Evolutionary conservation across 2,797 vertebrate genomes (phyloP), one percentile per base, ranked within the genome.

Genomic region (Buphagus erythrorhynchus): DNA sequence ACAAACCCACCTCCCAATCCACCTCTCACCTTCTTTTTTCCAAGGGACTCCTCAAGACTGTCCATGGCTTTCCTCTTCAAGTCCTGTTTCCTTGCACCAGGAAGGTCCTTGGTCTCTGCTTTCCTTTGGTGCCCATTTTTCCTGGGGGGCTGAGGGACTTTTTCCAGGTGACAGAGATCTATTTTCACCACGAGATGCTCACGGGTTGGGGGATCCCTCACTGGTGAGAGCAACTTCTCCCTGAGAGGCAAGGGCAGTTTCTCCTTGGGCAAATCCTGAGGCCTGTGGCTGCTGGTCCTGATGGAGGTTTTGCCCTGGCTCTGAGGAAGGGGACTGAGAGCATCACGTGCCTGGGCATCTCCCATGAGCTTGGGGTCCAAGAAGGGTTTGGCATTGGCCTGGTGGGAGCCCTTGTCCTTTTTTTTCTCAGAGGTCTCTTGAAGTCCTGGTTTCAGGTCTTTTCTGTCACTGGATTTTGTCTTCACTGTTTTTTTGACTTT

Each of bases 121-220:
- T 87, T 98, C 76, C 87, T 97, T 7, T 80, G 94, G n/a, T 74
- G 78, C 31, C 35, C 38, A 9, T 83, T 93, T 93, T 97, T 97
- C n/a, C 96, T 72, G 2, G 80, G 84, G 4, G 62, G 61, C 73
- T 90, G 96, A 19, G 99, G 99, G 17, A 99, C 83, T 92, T 98
- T 98, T 7, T 98, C 98, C 17, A 99, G 98, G 42, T 99, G 98
- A 75, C 97, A 90, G 3, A 99, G 97, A 33, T 98, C 94, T 67
- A 99, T 99, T 98, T 99, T 99, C 83, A 99, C 99, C 93, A 99
- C 35, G 36, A 99, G 98, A 43, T 93, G 86, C 7, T 40, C 94
- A 2, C 72, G 93, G 66, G 57, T 11, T 3, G 88, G 87, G 6
- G 35, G 31, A 20, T 88, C 95, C 86, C 43, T 95, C 93, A 88